These are phyloP conservation scores for Pycnomerus fuliginosus DNA, from an alignment of 2,888 invertebrate species.

Conservation along the genomic window DNA sequence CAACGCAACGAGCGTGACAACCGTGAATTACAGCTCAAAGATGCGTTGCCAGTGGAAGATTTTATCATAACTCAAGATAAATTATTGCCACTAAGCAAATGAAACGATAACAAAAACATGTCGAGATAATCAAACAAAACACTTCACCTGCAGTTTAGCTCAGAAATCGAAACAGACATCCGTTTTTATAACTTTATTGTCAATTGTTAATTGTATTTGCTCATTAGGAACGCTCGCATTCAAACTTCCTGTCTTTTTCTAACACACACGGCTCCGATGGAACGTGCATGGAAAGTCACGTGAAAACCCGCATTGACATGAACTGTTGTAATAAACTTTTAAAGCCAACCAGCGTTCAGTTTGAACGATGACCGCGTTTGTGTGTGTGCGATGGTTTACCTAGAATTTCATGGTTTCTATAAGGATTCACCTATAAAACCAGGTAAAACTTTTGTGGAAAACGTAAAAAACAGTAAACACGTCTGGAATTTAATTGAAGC, in stretches of 20 bases:
- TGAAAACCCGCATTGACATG: constrained; percentile 25
- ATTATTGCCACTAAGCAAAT: background rate
- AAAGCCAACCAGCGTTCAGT: constrained; percentile 33
- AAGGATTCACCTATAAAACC: background rate
- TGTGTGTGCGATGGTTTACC: constrained; percentile 12
- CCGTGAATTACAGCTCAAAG: too few relatives aligned
- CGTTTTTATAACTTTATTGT: constrained; percentile 8
- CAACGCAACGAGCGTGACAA: too few relatives aligned
- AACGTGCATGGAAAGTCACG: constrained; percentile 24
- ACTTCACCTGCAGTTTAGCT: background rate
- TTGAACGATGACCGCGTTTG: constrained; percentile 37
- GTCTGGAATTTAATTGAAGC: too few relatives aligned
- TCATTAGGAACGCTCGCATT: constrained; percentile 2
- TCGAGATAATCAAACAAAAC: constrained; percentile 1
- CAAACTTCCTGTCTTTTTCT: constrained; percentile 4
- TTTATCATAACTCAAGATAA: background rate
- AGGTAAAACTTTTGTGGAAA: too few relatives aligned
- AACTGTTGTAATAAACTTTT: constrained; percentile 34
- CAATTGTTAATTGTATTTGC: constrained; percentile 10
- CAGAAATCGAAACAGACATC: constrained; percentile 3
- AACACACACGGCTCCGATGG: constrained; percentile 1
- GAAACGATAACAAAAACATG: background rate
- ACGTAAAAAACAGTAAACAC: too few relatives aligned
- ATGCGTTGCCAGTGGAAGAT: background rate
- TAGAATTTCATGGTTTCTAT: constrained; percentile 1